Evolutionary conservation across 2,888 invertebrate genomes (phyloP), one percentile per base, ranked within the genome.

Genomic region (Dione juno): DNA sequence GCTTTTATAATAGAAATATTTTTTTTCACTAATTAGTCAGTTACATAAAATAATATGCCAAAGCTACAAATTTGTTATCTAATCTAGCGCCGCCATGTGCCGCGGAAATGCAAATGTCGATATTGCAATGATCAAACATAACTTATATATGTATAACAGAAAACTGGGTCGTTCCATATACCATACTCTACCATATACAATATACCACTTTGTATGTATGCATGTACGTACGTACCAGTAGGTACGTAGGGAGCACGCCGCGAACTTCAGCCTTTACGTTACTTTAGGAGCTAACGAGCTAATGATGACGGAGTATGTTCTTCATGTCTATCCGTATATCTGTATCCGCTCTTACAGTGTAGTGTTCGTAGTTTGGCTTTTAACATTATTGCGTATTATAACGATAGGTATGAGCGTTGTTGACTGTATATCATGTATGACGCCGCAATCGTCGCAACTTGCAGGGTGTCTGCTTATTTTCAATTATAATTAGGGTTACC

Each of bases 51-150:
- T n/a, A n/a, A n/a, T n/a, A n/a, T n/a, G n/a, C 28, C 5, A 28
- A 21, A 61, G 28, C 43, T 28, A n/a, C n/a, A 28, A 35, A n/a
- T 16, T 35, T 14, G 41, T 21, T 59, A 43, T 43, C 59, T 59
- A 59, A 59, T 14, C 41, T 21, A 14, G 41, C 58, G 58, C 19
- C 43, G 61, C 59, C 41, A 9, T 59, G 41, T 45, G 59, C 43
- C 43, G 59, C 28, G 59, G 41, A 43, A 59, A 59, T 59, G 41
- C 41, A 59, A 59, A 59, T 59, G 43, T 59, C 59, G 59, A 59
- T 59, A 59, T 59, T 59, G 43, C 59, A 59, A 43, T 43, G 43
- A 59, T 41, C 58, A 21, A 41, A 59, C 58, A 41, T 59, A 21
- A 59, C 41, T 41, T 59, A 41, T 21, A 41, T 59, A 21, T 54